Evolutionary conservation across 2,113 vertebrate species (phyloP), one percentile per base, ranked within the genome.

Genomic region (Ornithorhynchus anatinus): DNA sequence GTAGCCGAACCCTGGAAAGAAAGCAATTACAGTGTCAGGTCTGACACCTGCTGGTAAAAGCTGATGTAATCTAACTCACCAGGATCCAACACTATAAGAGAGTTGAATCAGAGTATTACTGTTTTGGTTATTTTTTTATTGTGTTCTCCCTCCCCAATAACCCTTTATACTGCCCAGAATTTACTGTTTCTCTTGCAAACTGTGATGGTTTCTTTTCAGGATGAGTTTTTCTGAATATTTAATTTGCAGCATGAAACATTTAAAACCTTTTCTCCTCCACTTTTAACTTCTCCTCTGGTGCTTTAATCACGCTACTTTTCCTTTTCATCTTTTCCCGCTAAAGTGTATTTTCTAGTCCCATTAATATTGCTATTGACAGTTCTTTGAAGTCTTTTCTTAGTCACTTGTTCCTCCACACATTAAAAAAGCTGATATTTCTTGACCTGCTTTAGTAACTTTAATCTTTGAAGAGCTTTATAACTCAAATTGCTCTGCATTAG

Each of bases 301-400:
- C 76, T 87, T 88, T 87, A 52, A 81, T 86, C 76, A 87, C 84
- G 20, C 20, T 40, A n/a, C 8, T 80, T 69, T 81, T 82, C 65
- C 50, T 50, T 71, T 69, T 64, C 50, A 40, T 59, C 42, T 65
- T 19, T 81, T 53, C 82, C 69, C 59, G 37, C 51, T 72, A 63
- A 71, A 48, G 15, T 74, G 71, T 61, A 37, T 76, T 77, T 82
- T 84, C 33, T 71, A 51, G 19, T 35, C n/a, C 23, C 63, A 32
- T 60, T 72, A 84, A 83, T 78, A 75, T 61, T 56, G 51, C 38
- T 71, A 35, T 29, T 42, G 42, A 77, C 65, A 64, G 70, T 42
- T 61, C 72, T 91, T 78, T 88, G 84, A 87, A 89, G 75, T 59
- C 27, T 70, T 71, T 63, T 57, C 32, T 59, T 73, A 69, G 79